Evolutionary conservation across 2,113 vertebrate species (phyloP).

Genomic region (Ranitomeya variabilis): DNA sequence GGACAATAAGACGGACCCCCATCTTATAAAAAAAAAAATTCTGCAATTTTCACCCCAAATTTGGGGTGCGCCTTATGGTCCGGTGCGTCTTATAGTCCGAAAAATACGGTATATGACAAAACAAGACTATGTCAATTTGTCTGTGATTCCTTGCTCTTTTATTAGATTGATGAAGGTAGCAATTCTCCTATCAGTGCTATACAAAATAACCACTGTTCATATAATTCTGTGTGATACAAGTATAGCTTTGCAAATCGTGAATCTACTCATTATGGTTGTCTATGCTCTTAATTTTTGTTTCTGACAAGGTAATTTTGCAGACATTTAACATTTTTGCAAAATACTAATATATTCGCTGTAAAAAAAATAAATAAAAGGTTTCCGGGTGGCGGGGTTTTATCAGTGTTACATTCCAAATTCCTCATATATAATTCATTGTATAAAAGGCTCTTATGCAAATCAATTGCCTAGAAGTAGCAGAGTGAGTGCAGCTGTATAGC

Average conservation of each 20-base stretch:
- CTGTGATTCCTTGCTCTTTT: background rate
- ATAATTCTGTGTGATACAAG: background rate
- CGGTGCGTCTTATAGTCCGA: too few relatives aligned
- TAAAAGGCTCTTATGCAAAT: constrained; percentile 25
- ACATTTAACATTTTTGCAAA: background rate
- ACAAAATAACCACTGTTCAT: background rate
- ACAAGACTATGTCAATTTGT: background rate
- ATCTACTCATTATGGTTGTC: background rate
- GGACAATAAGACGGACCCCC: too few relatives aligned
- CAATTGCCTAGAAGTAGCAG: constrained; percentile 18
- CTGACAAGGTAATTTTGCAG: background rate
- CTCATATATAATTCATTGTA: background rate
- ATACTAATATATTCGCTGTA: background rate
- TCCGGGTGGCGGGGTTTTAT: background rate
- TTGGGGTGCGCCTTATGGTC: too few relatives aligned
- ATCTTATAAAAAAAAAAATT: too few relatives aligned
- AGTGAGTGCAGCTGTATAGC: background rate
- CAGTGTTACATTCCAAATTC: background rate
- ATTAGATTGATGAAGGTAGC: background rate
- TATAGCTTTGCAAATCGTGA: background rate
- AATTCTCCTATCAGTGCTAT: too few relatives aligned
- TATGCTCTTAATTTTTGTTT: background rate
- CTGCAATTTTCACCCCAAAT: too few relatives aligned
- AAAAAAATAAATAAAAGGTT: background rate
- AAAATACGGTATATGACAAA: too few relatives aligned